phyloP scores from a whole-genome alignment of 2,113 vertebrate species.

The Engraulis encrasicolus region DNA sequence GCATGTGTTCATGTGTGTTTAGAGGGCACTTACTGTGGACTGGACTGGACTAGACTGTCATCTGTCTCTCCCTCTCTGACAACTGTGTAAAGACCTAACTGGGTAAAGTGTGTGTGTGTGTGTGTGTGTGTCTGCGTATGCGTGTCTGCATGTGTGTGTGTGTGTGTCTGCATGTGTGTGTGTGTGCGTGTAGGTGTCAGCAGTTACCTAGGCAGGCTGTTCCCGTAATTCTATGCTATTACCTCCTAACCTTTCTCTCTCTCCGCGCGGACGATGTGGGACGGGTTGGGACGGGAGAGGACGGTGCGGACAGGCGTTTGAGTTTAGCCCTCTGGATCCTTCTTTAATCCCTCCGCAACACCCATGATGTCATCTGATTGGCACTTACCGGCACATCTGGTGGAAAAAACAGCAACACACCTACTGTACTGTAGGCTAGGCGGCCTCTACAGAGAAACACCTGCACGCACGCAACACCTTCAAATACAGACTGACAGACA shows the following conservation, averaged over 20 bases:
- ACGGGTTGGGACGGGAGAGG: too few relatives aligned
- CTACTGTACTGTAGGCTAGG: too few relatives aligned
- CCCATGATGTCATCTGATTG: slow-evolving; percentile 19
- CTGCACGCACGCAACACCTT: too few relatives aligned
- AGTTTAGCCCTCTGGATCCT: slow-evolving; percentile 22
- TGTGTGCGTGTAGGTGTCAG: slow-evolving; percentile 24
- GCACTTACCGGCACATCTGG: slow-evolving; percentile 3
- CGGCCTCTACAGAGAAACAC: too few relatives aligned
- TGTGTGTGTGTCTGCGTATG: too few relatives aligned
- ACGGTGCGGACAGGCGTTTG: slow-evolving; percentile 41
- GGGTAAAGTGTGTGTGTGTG: not conserved
- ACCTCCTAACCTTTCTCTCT: slow-evolving; percentile 34
- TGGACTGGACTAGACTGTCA: not conserved
- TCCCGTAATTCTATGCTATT: slow-evolving; percentile 52
- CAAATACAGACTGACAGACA: too few relatives aligned
- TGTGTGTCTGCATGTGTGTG: slow-evolving; percentile 29
- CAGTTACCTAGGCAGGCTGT: slow-evolving; percentile 36
- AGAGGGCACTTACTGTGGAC: not conserved
- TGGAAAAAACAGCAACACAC: not conserved
- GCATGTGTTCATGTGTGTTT: not conserved
- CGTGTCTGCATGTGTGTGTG: slow-evolving; percentile 32
- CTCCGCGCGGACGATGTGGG: too few relatives aligned
- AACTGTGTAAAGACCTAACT: slow-evolving; percentile 21
- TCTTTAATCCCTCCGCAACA: slow-evolving; percentile 38
- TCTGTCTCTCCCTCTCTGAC: slow-evolving; percentile 16